These are phyloP conservation scores for Psammodynastes pulverulentus DNA, from an alignment of 2,113 vertebrate genomes.

Conservation along the genomic window DNA sequence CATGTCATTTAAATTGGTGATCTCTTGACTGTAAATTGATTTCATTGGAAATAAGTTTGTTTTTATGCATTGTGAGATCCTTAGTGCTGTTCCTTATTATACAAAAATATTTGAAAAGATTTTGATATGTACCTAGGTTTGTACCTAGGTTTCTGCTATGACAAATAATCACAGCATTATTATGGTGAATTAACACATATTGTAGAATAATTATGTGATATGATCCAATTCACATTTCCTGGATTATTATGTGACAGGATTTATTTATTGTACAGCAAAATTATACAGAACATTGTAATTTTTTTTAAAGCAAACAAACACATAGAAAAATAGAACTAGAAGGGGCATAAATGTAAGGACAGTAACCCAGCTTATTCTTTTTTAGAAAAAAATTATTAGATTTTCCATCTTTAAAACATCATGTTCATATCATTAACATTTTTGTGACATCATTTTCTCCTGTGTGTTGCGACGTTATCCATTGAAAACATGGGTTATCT, in stretches of 20 bases:
- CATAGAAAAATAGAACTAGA: neutral
- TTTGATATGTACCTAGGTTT: neutral
- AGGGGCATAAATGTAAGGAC: neutral
- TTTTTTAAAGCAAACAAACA: neutral
- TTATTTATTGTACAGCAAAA: neutral
- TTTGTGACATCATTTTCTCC: too few relatives aligned
- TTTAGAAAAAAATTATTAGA: too few relatives aligned
- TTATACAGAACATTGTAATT: neutral
- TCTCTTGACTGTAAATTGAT: slow-evolving; percentile 21
- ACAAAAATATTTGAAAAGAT: neutral
- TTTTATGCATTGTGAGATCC: neutral
- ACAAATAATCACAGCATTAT: neutral
- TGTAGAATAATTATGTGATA: neutral
- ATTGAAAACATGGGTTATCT: too few relatives aligned
- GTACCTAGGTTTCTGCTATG: neutral
- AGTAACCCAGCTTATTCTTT: neutral
- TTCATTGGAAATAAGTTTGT: neutral
- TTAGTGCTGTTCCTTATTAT: neutral
- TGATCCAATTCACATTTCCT: neutral
- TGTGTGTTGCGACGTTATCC: too few relatives aligned
- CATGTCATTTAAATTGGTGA: slow-evolving; percentile 22
- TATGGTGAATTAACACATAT: neutral
- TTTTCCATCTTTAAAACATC: too few relatives aligned
- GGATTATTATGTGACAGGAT: neutral
- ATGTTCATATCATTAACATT: too few relatives aligned